phyloP scores from a whole-genome alignment of 2,888 invertebrate species.

The Eristalinus aeneus region DNA sequence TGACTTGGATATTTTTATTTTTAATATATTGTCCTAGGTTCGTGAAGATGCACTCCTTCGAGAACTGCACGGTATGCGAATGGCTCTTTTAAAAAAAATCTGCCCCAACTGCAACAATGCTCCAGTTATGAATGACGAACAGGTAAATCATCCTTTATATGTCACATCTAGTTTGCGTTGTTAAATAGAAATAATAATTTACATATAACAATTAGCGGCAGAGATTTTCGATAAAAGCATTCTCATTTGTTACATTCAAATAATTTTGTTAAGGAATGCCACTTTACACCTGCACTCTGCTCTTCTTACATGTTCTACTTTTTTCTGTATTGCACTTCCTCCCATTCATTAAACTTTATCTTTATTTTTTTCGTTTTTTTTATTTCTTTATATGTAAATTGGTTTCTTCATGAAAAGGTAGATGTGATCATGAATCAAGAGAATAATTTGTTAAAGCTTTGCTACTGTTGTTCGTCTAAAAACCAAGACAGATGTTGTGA shows the following conservation, averaged over 20 bases:
- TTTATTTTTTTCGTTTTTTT: conserved; percentile 66
- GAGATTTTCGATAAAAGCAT: conserved; percentile 37
- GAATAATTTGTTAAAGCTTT: conserved; percentile 72
- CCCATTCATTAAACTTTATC: conserved; percentile 59
- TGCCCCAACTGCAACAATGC: conserved; percentile 85
- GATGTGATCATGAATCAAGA: conserved; percentile 73
- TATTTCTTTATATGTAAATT: conserved; percentile 62
- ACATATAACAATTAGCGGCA: conserved; percentile 18
- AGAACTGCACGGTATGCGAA: conserved; percentile 89
- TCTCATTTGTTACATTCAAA: conserved; percentile 35
- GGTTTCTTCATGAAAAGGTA: conserved; percentile 73
- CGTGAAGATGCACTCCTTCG: conserved; percentile 89
- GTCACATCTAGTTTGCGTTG: not conserved
- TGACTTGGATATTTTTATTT: not conserved
- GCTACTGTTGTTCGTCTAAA: conserved; percentile 73
- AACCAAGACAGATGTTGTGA: conserved; percentile 71
- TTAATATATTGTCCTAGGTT: conserved; percentile 83
- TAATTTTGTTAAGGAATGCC: conserved; percentile 49
- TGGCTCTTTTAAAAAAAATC: conserved; percentile 84
- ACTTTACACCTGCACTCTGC: conserved; percentile 52
- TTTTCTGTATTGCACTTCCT: conserved; percentile 63
- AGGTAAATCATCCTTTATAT: conserved; percentile 76
- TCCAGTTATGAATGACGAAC: conserved; percentile 80
- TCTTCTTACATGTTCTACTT: conserved; percentile 40
- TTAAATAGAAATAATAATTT: conserved; percentile 28